Evolutionary conservation across 1,140 invertebrate species (phyloP).

Genomic region (Caenorhabditis inopinata): DNA sequence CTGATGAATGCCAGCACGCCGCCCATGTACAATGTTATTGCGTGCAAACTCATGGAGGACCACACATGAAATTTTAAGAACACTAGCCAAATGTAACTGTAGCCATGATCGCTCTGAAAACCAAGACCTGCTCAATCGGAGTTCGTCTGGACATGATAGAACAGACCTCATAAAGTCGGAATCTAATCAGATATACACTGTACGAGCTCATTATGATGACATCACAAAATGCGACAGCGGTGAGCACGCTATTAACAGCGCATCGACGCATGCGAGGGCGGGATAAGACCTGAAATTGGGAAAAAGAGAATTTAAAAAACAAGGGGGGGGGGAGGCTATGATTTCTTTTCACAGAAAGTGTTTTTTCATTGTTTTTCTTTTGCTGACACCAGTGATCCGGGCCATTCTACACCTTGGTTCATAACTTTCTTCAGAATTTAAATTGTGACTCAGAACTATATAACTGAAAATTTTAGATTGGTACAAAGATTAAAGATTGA

Average conservation of each 20-base stretch:
- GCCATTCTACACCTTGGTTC: too few species aligned
- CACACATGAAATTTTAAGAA: constrained; percentile 51
- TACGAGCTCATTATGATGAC: constrained; percentile 54
- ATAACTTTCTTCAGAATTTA: too few species aligned
- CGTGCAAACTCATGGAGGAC: constrained; percentile 49
- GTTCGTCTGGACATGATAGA: neutral
- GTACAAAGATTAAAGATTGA: too few species aligned
- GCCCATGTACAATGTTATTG: constrained; percentile 52
- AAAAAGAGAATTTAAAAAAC: too few species aligned
- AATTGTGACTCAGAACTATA: too few species aligned
- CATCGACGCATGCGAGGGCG: constrained; percentile 66
- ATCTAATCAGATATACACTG: constrained; percentile 49
- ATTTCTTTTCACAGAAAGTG: too few species aligned
- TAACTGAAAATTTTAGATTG: too few species aligned
- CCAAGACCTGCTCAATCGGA: neutral
- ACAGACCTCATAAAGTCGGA: constrained; percentile 50
- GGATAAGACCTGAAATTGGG: constrained; percentile 73
- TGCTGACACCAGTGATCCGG: too few species aligned
- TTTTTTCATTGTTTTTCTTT: too few species aligned
- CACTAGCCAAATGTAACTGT: constrained; percentile 49
- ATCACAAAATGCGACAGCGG: constrained; percentile 53
- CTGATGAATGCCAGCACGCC: constrained; percentile 48
- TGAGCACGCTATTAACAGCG: constrained; percentile 53
- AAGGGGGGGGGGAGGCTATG: too few species aligned
- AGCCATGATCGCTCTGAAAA: constrained; percentile 45